These are phyloP conservation scores for Rafetus swinhoei DNA, from an alignment of 2,113 vertebrate genomes.

Conservation along the genomic window DNA sequence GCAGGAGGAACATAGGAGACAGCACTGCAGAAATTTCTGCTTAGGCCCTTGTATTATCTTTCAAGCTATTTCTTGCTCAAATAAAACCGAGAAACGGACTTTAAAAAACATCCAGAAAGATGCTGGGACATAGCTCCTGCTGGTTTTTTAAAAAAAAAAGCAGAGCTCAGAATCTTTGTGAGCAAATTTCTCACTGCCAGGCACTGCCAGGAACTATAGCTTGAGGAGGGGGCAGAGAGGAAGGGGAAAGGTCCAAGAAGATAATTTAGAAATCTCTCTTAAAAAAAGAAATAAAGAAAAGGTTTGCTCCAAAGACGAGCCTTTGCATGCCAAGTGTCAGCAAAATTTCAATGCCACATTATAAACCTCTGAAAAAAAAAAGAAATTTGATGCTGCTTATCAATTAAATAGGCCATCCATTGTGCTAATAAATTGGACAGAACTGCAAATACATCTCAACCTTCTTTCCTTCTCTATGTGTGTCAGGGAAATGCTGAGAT, in stretches of 20 bases:
- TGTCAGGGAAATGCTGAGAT: background rate
- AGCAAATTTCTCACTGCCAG: background rate
- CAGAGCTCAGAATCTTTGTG: background rate
- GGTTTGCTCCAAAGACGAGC: background rate
- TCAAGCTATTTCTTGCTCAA: background rate
- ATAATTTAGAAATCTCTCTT: background rate
- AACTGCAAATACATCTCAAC: background rate
- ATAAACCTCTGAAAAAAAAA: background rate
- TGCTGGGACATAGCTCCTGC: background rate
- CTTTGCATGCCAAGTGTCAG: slow-evolving; percentile 4
- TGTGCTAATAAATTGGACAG: background rate
- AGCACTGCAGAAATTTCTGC: background rate
- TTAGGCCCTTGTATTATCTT: background rate
- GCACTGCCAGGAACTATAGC: background rate
- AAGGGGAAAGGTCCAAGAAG: background rate
- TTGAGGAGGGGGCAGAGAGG: too few species aligned
- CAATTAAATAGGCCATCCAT: background rate
- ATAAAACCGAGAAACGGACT: background rate
- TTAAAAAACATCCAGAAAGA: slow-evolving; percentile 3
- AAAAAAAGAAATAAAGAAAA: background rate
- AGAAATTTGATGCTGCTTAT: background rate
- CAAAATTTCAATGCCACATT: background rate
- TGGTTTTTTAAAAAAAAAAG: background rate
- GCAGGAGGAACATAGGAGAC: background rate
- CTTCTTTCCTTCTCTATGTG: background rate